Percentiles rank a stretch among this genome's conserved stretches.
phyloP scores from a whole-genome alignment of 1,140 invertebrate genomes.

The Propsilocerus akamusi region DNA sequence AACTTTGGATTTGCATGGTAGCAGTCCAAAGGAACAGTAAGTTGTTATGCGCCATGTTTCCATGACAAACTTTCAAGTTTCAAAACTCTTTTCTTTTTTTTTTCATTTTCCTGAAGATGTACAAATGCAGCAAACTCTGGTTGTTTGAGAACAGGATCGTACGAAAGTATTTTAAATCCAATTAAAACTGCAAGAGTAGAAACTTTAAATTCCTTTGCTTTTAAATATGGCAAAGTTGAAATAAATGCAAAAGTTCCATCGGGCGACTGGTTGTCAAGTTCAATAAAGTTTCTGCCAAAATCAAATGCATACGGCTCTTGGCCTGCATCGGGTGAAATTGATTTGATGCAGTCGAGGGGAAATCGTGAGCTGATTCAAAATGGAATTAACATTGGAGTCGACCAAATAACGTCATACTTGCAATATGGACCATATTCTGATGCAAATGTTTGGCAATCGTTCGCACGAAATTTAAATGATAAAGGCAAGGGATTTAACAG shows the following conservation, averaged over 20 bases:
- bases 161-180: conserved; percentile 22
- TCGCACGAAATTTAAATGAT: conserved; percentile 15
- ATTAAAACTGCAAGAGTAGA: conserved; percentile 31
- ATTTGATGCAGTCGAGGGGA: conserved; percentile 34
- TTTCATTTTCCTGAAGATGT: conserved; percentile 25
- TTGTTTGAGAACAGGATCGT: conserved; percentile 15
- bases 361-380: conserved; percentile 28
- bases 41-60: neutral
- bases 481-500: conserved; percentile 23
- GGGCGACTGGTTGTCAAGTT: conserved; percentile 49
- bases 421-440: conserved; percentile 39
- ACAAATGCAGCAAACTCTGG: conserved; percentile 29
- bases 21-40: conserved; percentile 24
- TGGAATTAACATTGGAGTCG: conserved; percentile 33
- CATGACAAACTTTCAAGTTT: neutral
- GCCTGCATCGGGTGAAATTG: conserved; percentile 34
- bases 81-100: neutral
- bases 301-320: conserved; percentile 33
- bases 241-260: conserved; percentile 40
- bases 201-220: conserved; percentile 29
- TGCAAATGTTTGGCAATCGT: conserved; percentile 29
- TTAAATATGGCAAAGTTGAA: conserved; percentile 38
- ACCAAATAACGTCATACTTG: conserved; percentile 34
- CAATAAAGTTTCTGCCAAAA: conserved; percentile 33
- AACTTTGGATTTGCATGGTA: conserved; percentile 26